Evolutionary conservation across 2,888 invertebrate genomes (phyloP).

Genomic region (Bembecia ichneumoniformis): DNA sequence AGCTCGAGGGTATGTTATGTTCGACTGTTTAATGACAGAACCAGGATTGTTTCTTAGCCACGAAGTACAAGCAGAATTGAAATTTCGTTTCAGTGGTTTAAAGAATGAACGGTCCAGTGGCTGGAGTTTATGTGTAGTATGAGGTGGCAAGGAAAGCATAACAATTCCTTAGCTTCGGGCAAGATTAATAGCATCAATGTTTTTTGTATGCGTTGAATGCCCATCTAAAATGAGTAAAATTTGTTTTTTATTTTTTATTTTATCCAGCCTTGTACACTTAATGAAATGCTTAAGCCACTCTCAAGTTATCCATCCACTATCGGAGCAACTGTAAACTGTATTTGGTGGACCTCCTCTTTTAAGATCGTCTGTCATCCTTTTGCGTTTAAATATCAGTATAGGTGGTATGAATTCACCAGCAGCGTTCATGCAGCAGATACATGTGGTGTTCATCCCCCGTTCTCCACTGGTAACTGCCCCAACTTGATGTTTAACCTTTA

Average conservation of each 20-base stretch:
- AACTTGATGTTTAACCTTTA: constrained; percentile 14
- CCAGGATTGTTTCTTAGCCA: constrained; percentile 9
- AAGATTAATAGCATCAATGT: not conserved
- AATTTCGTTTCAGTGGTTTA: constrained; percentile 2
- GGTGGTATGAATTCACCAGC: constrained; percentile 15
- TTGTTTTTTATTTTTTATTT: not conserved
- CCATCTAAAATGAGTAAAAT: not conserved
- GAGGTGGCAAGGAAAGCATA: not conserved
- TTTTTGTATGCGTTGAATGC: not conserved
- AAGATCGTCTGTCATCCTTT: constrained; percentile 11
- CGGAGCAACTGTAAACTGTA: constrained; percentile 10
- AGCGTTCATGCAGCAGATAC: constrained; percentile 9
- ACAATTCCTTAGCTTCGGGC: not conserved
- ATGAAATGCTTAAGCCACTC: constrained; percentile 17
- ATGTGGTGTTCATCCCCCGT: constrained; percentile 11
- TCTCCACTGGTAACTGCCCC: constrained; percentile 13
- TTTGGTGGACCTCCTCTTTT: constrained; percentile 13
- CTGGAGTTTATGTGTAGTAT: not conserved
- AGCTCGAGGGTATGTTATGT: no score
- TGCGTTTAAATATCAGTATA: constrained; percentile 10
- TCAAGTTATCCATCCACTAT: constrained; percentile 15
- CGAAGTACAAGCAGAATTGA: constrained; percentile 4
- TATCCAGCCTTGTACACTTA: constrained; percentile 4
- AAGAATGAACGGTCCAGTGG: constrained; percentile 1
- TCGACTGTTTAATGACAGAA: constrained; percentile 6